Evolutionary conservation across 2,888 invertebrate species (phyloP), one percentile per base, ranked within the genome.

Genomic region (Epicampocera succincta): DNA sequence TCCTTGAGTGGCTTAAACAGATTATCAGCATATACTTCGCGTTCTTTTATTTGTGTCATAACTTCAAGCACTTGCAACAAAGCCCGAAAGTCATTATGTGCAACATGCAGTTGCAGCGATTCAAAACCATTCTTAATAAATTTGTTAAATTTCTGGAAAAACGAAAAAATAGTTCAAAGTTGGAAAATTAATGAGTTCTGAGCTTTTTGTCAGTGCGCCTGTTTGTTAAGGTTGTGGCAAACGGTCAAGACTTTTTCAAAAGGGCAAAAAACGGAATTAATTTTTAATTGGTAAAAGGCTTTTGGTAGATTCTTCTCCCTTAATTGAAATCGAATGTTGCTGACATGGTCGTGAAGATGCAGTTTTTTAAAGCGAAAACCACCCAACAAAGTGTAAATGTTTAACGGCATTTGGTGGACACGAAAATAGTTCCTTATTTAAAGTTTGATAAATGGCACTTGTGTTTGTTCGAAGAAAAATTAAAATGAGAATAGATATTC

Each of bases 1-100:
- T 96, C 95, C 86, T 95, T 94, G 2, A 98, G 92, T 0, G 98
- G 97, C 74, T 96, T 96, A 89, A 98, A 98, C 94, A 98, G 96
- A 61, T 93, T 93, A 85, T 98, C 97, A 0, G 97, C 97, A 65
- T 94, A 93, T 29, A 93, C 92, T 84, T 95, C 95, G 13, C 95
- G 92, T 81, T 97, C 96, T 84, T 95, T 93, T 25, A 95, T 94
- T 80, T 90, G 87, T 50, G 86, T 86, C 87, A 98, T 92, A 85
- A 96, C 95, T 50, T 95, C 94, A 94, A 99, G 97, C 52, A 98
- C 95, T 71, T 93, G 93, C 13, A 98, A 92, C 38, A 99, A 92
- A 0, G 94, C 95, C 11, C 95, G 94, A 86, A 97, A 97, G 89
- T 98, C 97, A 83, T 96, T 95, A 66, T 96, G 96, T 2, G 92